A percentile compares a stretch with the other conserved stretches of the same genome.
phyloP scores from a whole-genome alignment of 2,797 vertebrate species.

The Odontamblyopus lacepedii region DNA sequence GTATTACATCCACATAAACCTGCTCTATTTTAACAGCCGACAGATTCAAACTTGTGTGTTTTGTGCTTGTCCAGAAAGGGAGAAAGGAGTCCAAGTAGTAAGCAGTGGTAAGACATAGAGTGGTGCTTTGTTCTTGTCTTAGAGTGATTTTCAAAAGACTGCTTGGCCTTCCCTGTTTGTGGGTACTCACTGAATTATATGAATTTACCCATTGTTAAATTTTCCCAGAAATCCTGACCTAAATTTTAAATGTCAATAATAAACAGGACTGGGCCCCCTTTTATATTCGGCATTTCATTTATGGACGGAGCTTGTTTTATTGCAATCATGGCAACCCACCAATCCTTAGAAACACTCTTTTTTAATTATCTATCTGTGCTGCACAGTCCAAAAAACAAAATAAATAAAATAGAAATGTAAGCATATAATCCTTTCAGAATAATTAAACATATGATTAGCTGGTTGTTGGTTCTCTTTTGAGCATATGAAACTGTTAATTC shows the following conservation, averaged over 20 bases:
- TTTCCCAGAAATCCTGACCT: not conserved
- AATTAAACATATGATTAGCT: too few species aligned
- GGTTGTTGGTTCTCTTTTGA: too few species aligned
- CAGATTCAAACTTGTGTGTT: not conserved
- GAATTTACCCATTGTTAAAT: not conserved
- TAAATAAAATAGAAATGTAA: too few species aligned
- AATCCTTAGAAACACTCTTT: too few species aligned
- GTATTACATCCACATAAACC: constrained; percentile 20
- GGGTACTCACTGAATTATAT: not conserved
- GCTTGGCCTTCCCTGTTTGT: not conserved
- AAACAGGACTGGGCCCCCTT: not conserved
- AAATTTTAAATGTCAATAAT: not conserved
- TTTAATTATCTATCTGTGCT: too few species aligned
- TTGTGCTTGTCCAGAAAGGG: constrained; percentile 1
- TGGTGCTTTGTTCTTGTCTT: not conserved
- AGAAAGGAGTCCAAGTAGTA: not conserved
- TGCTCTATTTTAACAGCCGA: not conserved
- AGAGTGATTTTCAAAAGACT: not conserved
- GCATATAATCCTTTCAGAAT: too few species aligned
- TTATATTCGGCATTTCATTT: too few species aligned
- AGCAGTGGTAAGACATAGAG: not conserved
- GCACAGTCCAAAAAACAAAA: too few species aligned
- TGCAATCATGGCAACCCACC: too few species aligned
- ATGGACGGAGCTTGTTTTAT: too few species aligned
- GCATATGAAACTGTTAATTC: too few species aligned